These are phyloP conservation scores for Dromius quadrimaculatus DNA, from an alignment of 2,888 invertebrate species.

Conservation along the genomic window DNA sequence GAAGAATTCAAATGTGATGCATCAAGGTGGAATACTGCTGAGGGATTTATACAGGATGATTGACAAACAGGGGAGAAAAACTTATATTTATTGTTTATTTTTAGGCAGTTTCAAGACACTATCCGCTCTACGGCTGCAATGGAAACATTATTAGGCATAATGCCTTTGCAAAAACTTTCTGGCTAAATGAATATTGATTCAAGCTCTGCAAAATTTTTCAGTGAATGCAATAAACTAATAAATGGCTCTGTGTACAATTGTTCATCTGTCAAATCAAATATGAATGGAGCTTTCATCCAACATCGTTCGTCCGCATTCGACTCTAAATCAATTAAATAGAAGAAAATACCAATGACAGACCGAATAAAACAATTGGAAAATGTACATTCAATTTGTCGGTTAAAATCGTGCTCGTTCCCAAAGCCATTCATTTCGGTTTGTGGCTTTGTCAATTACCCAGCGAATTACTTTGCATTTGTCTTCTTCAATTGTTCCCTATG, in stretches of 20 bases:
- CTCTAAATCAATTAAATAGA: slow-evolving; percentile 37
- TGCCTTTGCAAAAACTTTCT: no score
- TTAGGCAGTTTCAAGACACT: no score
- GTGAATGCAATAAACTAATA: no score
- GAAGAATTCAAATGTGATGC: slow-evolving; percentile 3
- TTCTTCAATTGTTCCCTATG: slow-evolving; percentile 46
- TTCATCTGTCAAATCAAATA: slow-evolving; percentile 31
- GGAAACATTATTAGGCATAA: no score
- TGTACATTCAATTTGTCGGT: slow-evolving; percentile 50
- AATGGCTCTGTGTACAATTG: no score
- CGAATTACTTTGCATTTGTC: slow-evolving; percentile 52
- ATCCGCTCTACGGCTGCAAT: no score
- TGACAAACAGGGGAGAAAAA: no score
- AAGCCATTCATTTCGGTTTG: slow-evolving; percentile 48
- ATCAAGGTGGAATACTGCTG: neutral
- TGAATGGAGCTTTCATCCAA: neutral
- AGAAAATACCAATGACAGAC: slow-evolving; percentile 33
- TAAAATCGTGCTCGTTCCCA: slow-evolving; percentile 47
- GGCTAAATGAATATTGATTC: no score
- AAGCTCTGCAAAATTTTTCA: no score
- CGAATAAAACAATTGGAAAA: slow-evolving; percentile 45
- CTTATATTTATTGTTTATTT: no score
- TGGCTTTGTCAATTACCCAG: slow-evolving; percentile 50
- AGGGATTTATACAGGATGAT: no score
- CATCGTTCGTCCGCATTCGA: neutral